Conservation (phyloP, 2,797 vertebrate species). For the Heterohyrax brucei region DNA sequence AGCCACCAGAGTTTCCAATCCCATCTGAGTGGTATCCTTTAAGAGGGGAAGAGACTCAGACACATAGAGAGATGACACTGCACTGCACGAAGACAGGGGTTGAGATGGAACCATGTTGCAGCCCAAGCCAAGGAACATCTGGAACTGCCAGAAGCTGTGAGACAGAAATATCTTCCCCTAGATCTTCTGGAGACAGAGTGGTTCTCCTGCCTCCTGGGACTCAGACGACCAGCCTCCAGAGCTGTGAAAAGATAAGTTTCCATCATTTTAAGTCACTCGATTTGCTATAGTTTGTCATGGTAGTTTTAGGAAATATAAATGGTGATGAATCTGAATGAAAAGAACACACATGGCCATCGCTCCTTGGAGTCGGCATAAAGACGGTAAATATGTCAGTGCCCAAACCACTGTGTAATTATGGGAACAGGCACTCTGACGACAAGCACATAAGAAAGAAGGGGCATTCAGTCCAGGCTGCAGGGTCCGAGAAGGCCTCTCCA, state of each 20-base stretch:
- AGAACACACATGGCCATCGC: rapidly evolving
- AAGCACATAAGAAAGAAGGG: rapidly evolving
- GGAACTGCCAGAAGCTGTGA: neutral
- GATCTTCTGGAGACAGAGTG: neutral
- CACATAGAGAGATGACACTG: neutral
- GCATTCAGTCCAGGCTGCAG: rapidly evolving
- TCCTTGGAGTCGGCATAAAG: neutral
- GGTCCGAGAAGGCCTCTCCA: neutral
- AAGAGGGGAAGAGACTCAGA: no score
- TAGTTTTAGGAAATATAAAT: neutral
- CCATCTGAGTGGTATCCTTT: neutral
- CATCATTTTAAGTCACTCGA: neutral
- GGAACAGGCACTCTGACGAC: neutral
- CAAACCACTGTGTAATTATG: rapidly evolving
- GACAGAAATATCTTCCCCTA: neutral
- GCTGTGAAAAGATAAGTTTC: neutral
- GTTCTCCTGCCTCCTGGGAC: neutral
- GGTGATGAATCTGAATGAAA: neutral
- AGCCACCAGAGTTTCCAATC: neutral
- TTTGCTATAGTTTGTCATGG: neutral
- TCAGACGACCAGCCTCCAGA: neutral
- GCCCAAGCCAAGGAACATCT: neutral
- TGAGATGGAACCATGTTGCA: neutral
- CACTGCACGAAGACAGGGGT: neutral
- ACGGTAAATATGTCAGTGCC: rapidly evolving